Percentiles rank a stretch among this genome's conserved stretches.
Evolutionary conservation across 2,888 invertebrate species (phyloP).

Genomic region (Minunthozetes semirufus): DNA sequence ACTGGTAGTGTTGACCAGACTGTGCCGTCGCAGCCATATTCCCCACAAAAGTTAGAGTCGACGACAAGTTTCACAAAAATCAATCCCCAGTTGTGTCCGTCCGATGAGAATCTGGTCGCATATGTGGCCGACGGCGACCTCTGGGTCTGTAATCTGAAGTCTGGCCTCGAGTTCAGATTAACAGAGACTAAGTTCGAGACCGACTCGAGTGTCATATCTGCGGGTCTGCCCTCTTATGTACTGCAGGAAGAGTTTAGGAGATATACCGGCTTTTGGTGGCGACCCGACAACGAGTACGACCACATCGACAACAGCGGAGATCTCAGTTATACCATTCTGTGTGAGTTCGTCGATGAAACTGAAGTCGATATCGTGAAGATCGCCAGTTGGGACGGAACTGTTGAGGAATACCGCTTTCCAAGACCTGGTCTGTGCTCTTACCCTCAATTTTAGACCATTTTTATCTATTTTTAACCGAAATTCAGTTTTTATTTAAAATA

Average conservation of each 20-base stretch:
- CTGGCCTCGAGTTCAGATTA: constrained; percentile 48
- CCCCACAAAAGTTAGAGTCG: constrained; percentile 48
- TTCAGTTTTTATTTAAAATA: neutral
- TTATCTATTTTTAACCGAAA: neutral
- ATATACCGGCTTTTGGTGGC: constrained; percentile 98
- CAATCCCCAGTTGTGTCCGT: constrained; percentile 75
- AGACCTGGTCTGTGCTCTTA: constrained; percentile 47
- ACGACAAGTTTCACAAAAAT: constrained; percentile 61
- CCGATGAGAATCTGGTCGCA: constrained; percentile 71
- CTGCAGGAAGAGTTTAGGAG: constrained; percentile 97
- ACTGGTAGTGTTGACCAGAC: neutral
- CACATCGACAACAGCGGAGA: constrained; percentile 24
- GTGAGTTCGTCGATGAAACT: constrained; percentile 57
- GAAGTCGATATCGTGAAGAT: constrained; percentile 86
- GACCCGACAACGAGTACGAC: constrained; percentile 54
- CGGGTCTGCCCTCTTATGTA: constrained; percentile 95
- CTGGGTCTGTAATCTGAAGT: constrained; percentile 67
- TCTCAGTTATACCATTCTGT: constrained; percentile 50
- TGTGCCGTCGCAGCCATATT: constrained; percentile 45
- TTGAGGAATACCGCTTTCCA: constrained; percentile 54
- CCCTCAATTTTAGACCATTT: constrained; percentile 5
- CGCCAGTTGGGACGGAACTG: constrained; percentile 68
- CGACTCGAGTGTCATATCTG: constrained; percentile 46
- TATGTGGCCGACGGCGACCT: constrained; percentile 84
- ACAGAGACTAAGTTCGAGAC: constrained; percentile 37